Conservation (phyloP, 2,113 vertebrate species). For the Cygnus buccinator region DNA sequence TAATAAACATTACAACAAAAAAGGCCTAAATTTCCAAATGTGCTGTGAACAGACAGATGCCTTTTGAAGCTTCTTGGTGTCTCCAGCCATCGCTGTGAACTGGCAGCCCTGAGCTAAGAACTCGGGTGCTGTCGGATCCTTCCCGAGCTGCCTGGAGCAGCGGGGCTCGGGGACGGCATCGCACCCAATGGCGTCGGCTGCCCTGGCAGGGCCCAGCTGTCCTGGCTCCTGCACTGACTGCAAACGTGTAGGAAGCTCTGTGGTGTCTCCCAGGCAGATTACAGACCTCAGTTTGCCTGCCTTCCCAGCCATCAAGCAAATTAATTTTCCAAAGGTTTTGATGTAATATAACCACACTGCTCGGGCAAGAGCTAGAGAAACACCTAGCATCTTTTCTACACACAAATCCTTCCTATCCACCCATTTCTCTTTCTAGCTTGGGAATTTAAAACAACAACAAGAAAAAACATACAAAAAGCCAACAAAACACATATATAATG, state of each 20-base stretch:
- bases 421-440: neutral
- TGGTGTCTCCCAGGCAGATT: neutral
- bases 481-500: neutral
- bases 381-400: neutral
- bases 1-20: constrained; percentile 19
- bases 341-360: neutral
- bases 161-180: neutral
- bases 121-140: neutral
- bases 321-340: neutral
- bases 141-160: neutral
- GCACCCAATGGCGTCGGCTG: neutral
- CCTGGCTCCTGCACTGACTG: neutral
- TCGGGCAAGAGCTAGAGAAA: neutral
- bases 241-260: neutral
- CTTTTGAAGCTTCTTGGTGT: neutral
- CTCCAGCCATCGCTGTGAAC: neutral
- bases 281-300: neutral
- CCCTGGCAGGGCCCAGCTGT: neutral
- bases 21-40: constrained; percentile 8
- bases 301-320: neutral
- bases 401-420: neutral
- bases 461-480: too few relatives aligned
- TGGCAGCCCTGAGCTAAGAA: neutral
- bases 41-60: neutral
- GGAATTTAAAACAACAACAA: neutral